Base-by-base conservation (phyloP, 2,113 vertebrate species). In the Poeciliopsis prolifica region DNA sequence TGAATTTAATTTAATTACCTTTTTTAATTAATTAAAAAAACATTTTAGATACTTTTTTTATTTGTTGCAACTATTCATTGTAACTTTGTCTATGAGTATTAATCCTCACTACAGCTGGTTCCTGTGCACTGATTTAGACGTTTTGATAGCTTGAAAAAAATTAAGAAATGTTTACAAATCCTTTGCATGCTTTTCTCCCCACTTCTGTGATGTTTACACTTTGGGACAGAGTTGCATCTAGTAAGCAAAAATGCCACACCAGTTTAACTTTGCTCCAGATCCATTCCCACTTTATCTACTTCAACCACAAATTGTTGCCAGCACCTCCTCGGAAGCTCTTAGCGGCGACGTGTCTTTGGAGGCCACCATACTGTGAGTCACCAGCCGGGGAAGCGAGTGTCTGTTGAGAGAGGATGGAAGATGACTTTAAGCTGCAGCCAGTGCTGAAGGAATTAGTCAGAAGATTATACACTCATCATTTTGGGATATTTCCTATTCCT, bases 381-480 rank as follows among this genome's bases (percentile, higher is more conserved):
- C 88, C 90, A 93, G 85, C 91, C 84, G 90, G 84, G 87, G 88
- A 91, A 89, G 51, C 87, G 89, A 91, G 90, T 92, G 91, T 92
- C 86, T 91, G 83, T 91, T 91, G 74, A 79, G 86, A 91, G 88
- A 79, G 90, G 88, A 92, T 91, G 90, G 89, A 87, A 93, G 92
- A 93, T 90, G 91, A 92, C 89, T 89, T 91, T 95, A 95, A 95
- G 93, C 93, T 93, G 86, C 86, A 94, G 91, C 92, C 80, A 89
- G 74, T 89, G 88, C 91, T 85, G 84, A 89, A 84, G 93, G 94
- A 94, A 94, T 95, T 95, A 95, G 92, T 91, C 89, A 91, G 86
- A 88, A 94, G 94, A 94, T 95, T 95, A 94, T 93, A 92, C 85
- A 92, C 92, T 95, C 94, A 94, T 94, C 94, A 92, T 92, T 95